Base-by-base conservation (phyloP, 1,140 invertebrate species). In the Scylla paramamosain region DNA sequence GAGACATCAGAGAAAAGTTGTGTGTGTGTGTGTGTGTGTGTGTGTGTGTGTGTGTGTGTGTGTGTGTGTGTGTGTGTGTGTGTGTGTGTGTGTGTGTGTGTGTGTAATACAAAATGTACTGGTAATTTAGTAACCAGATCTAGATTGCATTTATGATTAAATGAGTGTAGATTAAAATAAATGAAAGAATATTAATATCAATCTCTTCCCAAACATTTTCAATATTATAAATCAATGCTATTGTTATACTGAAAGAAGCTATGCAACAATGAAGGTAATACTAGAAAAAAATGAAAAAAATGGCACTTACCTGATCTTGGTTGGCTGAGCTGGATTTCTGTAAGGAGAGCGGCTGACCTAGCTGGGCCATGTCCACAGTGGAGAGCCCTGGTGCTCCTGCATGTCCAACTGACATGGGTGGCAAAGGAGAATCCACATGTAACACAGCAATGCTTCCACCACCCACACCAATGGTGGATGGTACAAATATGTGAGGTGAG, bases 351-450 rank as follows among this genome's bases (percentile, higher is more conserved):
- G 94, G 94, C 31, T 95, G 94, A 77, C 91, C 46, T 84, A 92
- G 32, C 31, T 95, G 94, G 48, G 91, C 32, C 94, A 95, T 92
- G 52, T 95, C 94, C 28, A 95, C 91, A 39, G 91, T 95, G 31
- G 94, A 95, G 20, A 95, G 82, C 31, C 91, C 94, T 10, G 94
- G 39, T 0, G 91, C 32, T 46, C 25, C 77, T 77, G 67, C 0
- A 77, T 92, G 91, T 46, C 91, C 84, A 48, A 92, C 29, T n/a
- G 94, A 59, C 91, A 95, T 52, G 4, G 59, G 31, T 6, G 91
- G 91, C 39, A 95, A 29, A 32, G 90, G 20, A 10, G 91, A 52
- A 88, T 95, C 94, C 91, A 95, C 86, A 82, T 95, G 91, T 45
- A 95, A 87, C 8, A 95, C 32, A 46, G 94, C 91, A 95, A 95